These are phyloP conservation scores for Athalia rosae DNA, from an alignment of 2,888 invertebrate species.

Conservation along the genomic window DNA sequence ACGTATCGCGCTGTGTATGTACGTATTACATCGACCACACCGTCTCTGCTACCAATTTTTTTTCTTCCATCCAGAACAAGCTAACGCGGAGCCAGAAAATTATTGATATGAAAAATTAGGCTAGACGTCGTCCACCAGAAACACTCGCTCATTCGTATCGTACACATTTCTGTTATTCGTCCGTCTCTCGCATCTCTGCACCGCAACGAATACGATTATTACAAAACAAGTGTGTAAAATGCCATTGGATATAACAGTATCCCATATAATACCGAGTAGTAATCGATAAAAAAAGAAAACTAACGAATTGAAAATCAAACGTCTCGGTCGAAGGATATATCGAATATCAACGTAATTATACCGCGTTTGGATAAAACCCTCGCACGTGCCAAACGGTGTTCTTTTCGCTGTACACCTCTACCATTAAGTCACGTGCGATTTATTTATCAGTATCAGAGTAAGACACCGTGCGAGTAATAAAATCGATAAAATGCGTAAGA, in stretches of 20 bases:
- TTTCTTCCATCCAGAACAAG: neutral
- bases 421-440: neutral
- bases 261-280: too few relatives aligned
- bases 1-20: conserved; percentile 20
- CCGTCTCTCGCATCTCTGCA: neutral
- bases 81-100: neutral
- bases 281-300: too few relatives aligned
- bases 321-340: neutral
- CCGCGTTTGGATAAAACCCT: conserved; percentile 15
- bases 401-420: neutral
- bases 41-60: conserved; percentile 2
- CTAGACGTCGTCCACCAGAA: too few relatives aligned
- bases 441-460: neutral
- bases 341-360: conserved; percentile 10
- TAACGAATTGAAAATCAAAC: neutral
- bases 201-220: too few relatives aligned
- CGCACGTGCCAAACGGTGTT: conserved; percentile 7
- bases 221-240: too few relatives aligned
- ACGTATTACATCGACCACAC: too few relatives aligned
- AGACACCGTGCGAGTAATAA: neutral
- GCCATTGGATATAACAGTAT: too few relatives aligned
- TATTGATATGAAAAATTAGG: conserved; percentile 30
- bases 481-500: neutral
- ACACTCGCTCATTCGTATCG: neutral
- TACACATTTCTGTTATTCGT: neutral